phyloP scores from a whole-genome alignment of 2,888 invertebrate species.

The Agrotis puta region DNA sequence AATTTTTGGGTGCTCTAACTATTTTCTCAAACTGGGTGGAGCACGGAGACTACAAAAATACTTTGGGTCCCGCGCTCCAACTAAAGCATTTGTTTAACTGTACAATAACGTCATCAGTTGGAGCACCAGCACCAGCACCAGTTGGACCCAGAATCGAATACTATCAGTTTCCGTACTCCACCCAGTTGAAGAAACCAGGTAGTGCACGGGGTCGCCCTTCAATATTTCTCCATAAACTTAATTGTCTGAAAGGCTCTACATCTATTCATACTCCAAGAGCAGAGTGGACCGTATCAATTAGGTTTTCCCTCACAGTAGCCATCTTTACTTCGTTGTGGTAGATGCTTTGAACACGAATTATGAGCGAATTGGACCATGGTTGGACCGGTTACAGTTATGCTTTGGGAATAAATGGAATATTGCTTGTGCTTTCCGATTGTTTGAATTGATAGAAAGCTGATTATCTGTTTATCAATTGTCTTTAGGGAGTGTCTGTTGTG shows the following conservation, averaged over 20 bases:
- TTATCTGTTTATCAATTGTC: conserved; percentile 21
- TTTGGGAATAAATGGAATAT: conserved; percentile 28
- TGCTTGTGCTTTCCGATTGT: conserved; percentile 12
- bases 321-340: conserved; percentile 49
- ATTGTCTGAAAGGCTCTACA: neutral
- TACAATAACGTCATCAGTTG: no score
- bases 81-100: no score
- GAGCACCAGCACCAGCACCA: no score
- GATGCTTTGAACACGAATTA: conserved; percentile 60
- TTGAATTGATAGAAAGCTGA: conserved; percentile 5
- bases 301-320: conserved; percentile 12
- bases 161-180: no score
- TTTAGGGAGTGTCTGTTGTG: conserved; percentile 7
- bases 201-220: no score
- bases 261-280: conserved; percentile 28
- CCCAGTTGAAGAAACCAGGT: no score
- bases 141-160: no score
- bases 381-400: conserved; percentile 25
- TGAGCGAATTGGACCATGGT: conserved; percentile 39
- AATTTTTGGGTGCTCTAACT: no score
- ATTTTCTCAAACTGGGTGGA: no score
- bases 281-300: conserved; percentile 51
- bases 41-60: no score
- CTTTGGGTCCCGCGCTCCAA: no score
- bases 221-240: neutral